phyloP scores from a whole-genome alignment of 2,797 vertebrate species.

The Chaenodraco wilsoni region DNA sequence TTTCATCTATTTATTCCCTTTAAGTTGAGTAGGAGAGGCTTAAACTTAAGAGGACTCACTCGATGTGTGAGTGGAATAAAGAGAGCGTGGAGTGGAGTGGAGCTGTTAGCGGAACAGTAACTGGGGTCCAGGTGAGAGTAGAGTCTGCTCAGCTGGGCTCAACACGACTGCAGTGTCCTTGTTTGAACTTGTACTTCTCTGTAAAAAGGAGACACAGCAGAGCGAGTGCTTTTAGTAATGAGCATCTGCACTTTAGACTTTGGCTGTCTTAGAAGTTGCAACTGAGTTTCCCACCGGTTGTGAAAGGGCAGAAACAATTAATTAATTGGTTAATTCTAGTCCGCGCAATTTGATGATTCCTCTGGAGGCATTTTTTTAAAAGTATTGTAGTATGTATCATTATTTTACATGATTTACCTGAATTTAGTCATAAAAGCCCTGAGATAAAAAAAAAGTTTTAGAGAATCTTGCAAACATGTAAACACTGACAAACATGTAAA shows the following conservation, averaged over 20 bases:
- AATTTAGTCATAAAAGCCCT: background rate
- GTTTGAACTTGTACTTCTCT: constrained; percentile 17
- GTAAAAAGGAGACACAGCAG: background rate
- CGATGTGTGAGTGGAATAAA: background rate
- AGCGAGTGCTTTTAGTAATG: background rate
- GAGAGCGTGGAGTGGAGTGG: background rate
- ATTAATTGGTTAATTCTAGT: background rate
- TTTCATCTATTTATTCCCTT: constrained; percentile 40
- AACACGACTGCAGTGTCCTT: constrained; percentile 26
- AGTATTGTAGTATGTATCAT: too few relatives aligned
- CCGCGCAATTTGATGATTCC: background rate
- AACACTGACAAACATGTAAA: background rate
- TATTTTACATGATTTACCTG: background rate
- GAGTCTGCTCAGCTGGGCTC: constrained; percentile 14
- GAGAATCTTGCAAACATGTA: too few relatives aligned
- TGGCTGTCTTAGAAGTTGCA: background rate
- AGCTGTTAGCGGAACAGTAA: constrained; percentile 1
- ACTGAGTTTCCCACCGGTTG: background rate
- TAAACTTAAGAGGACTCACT: constrained; percentile 7
- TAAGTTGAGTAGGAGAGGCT: constrained; percentile 16
- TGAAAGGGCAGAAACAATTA: background rate
- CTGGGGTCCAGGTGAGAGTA: constrained; percentile 26
- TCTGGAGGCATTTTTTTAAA: too few relatives aligned
- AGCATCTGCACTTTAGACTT: background rate
- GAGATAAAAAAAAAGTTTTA: background rate